These are phyloP conservation scores for Fissipunctia ypsillon DNA, from an alignment of 2,888 invertebrate genomes.

Conservation along the genomic window DNA sequence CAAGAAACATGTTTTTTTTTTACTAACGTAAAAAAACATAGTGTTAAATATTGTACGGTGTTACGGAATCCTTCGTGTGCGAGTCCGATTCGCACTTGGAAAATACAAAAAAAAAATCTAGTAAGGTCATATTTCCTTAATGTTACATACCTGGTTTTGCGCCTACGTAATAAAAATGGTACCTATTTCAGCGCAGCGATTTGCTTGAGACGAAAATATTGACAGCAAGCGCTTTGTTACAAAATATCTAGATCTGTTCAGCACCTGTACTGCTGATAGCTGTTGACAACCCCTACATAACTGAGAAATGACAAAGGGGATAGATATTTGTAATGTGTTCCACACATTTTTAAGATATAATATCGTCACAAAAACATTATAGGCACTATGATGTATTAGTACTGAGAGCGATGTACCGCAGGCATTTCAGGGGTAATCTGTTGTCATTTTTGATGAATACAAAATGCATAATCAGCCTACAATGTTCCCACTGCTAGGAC, in stretches of 20 bases:
- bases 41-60: no score
- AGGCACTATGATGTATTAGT: background rate
- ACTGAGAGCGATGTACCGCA: background rate
- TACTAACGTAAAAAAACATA: no score
- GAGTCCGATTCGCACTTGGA: no score
- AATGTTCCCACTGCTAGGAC: no score
- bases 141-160: background rate
- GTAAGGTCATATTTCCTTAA: background rate
- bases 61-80: no score
- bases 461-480: no score
- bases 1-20: no score
- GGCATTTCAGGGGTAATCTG: background rate
- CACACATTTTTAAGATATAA: slow-evolving; percentile 11
- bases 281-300: slow-evolving; percentile 9
- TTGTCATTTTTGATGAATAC: background rate
- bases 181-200: background rate
- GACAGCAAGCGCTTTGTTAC: background rate
- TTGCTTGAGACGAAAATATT: background rate
- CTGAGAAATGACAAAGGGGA: background rate
- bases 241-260: background rate
- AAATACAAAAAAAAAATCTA: no score
- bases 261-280: background rate
- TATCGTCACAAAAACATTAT: background rate
- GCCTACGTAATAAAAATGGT: background rate
- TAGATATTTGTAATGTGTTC: background rate